phyloP scores from a whole-genome alignment of 2,888 invertebrate species.

The Pycnomerus fuliginosus region DNA sequence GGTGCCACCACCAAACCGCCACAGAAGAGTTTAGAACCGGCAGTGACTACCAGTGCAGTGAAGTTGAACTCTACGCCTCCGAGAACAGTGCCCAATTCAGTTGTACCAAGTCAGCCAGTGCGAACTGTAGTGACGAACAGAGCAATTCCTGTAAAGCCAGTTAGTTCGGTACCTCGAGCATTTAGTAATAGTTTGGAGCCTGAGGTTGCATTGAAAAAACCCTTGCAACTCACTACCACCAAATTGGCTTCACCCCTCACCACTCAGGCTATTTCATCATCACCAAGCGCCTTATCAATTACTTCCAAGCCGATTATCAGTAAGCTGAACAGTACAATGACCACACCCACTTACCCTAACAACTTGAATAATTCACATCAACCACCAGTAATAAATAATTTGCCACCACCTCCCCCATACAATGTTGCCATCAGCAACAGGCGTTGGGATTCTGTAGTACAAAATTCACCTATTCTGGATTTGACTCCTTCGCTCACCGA shows the following conservation, averaged over 20 bases:
- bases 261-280: slow-evolving; percentile 39
- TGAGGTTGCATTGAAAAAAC: slow-evolving; percentile 12
- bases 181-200: slow-evolving; percentile 7
- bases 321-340: slow-evolving; percentile 35
- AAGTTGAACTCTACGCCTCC: slow-evolving; percentile 7
- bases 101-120: slow-evolving; percentile 15
- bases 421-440: slow-evolving; percentile 36
- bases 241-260: slow-evolving; percentile 12
- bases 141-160: slow-evolving; percentile 1
- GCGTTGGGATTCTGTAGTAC: slow-evolving; percentile 37
- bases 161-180: slow-evolving; percentile 4
- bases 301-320: slow-evolving; percentile 28
- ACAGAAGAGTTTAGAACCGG: slow-evolving; percentile 43
- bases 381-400: slow-evolving; percentile 20
- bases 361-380: slow-evolving; percentile 5
- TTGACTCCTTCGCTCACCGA: slow-evolving; percentile 51
- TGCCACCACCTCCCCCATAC: slow-evolving; percentile 42
- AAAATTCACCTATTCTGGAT: slow-evolving; percentile 41
- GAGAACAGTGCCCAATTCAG: slow-evolving; percentile 11
- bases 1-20: slow-evolving; percentile 55
- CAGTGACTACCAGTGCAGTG: slow-evolving; percentile 17
- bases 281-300: slow-evolving; percentile 45
- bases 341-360: slow-evolving; percentile 8
- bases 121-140: slow-evolving; percentile 11
- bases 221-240: neutral